Base-by-base conservation (phyloP, 2,113 vertebrate species). In the Pleuronectes platessa region DNA sequence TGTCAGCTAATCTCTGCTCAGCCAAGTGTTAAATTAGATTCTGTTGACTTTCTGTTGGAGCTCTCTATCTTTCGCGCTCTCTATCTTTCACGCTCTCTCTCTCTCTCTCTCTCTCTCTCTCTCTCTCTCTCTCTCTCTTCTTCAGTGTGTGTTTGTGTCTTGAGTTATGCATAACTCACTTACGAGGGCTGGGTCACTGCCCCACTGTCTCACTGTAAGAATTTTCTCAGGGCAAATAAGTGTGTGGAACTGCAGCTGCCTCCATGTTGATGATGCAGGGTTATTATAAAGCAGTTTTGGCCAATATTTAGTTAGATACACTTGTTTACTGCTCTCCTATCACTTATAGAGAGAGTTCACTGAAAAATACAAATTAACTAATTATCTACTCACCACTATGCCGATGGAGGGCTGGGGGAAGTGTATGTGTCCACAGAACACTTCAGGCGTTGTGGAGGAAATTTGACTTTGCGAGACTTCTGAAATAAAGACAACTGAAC, bases 11-110 rank as follows among this genome's bases (percentile, higher is more conserved):
- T 93, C 90, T 88, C 91, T 92, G 91, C 90, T 94, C 90, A 92
- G 88, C 83, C 86, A 54, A 78, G 88, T 92, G 93, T 92, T 93
- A 93, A 93, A 94, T 94, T 93, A 93, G 91, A 94, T 93, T 94
- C 93, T 80, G 83, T 89, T 90, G 91, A 86, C 88, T 93, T 84
- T 90, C 79, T 88, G 87, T 91, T 10, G 35, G 35, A 37, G 35
- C 35, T 8, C 2, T 37, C 35, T 37, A 2, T 35, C 37, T 40
- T 10, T 40, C 31, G 1, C 6, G 1, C 31, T 7, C 31, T 35
- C 54, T 37, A 6, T 37, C 35, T 37, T 3, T 27, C 26, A 4
- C 26, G 12, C 11, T 40, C 35, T 35, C 35, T 9, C 35, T 9
- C 35, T 35, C 27, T 31, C 27, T 31, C 27, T 31, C 37, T 74